A percentile compares a stretch with the other conserved stretches of the same genome.
Evolutionary conservation across 2,888 invertebrate species (phyloP).

Genomic region (Toxonevra muliebris): DNA sequence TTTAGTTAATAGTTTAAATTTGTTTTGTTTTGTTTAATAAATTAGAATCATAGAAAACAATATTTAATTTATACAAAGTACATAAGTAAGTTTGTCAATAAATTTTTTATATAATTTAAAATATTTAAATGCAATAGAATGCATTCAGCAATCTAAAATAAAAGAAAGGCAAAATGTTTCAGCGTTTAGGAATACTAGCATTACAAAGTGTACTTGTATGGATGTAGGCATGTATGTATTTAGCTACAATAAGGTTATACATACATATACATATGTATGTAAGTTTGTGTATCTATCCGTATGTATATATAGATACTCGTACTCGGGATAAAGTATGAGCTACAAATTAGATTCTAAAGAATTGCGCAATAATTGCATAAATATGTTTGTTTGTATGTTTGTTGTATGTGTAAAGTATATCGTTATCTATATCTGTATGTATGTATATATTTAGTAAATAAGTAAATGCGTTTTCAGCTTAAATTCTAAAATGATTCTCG

Average conservation of each 20-base stretch:
- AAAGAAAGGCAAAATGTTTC: constrained; percentile 31
- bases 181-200: constrained; percentile 23
- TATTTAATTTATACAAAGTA: not conserved
- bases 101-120: too few species aligned
- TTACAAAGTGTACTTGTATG: constrained; percentile 12
- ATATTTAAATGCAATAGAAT: too few species aligned
- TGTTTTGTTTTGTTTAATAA: not conserved
- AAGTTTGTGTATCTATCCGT: too few species aligned
- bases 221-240: not conserved
- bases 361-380: too few species aligned
- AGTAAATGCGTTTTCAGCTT: not conserved
- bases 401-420: not conserved
- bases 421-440: constrained; percentile 1
- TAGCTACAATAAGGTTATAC: too few species aligned
- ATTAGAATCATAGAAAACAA: not conserved
- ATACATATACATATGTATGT: not conserved
- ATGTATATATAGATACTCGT: too few species aligned
- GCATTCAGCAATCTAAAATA: not conserved
- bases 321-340: too few species aligned
- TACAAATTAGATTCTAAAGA: too few species aligned
- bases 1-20: too few species aligned
- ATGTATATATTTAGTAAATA: constrained; percentile 2
- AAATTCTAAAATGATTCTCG: too few species aligned
- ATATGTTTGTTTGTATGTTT: not conserved
- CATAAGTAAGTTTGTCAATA: too few species aligned